A percentile compares a stretch with the other conserved stretches of the same genome.
Conservation (phyloP, 2,113 vertebrate species). For the Arvicanthis niloticus region DNA sequence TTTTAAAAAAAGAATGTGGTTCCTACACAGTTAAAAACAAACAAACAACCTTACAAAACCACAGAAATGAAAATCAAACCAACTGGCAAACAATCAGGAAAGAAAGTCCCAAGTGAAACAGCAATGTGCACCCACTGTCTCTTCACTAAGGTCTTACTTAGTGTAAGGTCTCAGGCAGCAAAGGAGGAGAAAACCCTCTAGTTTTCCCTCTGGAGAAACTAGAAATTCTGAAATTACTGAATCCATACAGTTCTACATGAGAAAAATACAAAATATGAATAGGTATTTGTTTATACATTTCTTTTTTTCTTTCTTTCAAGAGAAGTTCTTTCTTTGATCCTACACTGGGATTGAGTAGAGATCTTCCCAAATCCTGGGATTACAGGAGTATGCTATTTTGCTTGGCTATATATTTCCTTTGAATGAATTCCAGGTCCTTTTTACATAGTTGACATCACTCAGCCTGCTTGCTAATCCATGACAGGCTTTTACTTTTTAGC, state of each 20-base stretch:
- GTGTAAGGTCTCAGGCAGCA: background rate
- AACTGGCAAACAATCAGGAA: background rate
- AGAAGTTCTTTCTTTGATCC: background rate
- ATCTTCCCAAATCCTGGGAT: background rate
- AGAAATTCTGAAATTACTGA: conserved; percentile 48
- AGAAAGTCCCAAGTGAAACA: background rate
- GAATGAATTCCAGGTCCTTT: conserved; percentile 27
- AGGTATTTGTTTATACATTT: background rate
- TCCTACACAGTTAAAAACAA: background rate
- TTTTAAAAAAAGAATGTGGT: too few species aligned
- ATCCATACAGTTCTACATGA: background rate
- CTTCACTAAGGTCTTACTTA: conserved; percentile 1
- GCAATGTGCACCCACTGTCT: background rate
- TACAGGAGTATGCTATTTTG: background rate
- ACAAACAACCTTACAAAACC: background rate
- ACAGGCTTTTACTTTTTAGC: conserved; percentile 20
- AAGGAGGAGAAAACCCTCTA: background rate
- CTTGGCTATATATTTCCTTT: conserved; percentile 14
- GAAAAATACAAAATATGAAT: conserved; percentile 28
- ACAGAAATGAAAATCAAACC: background rate
- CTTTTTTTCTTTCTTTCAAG: background rate
- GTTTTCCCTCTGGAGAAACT: background rate
- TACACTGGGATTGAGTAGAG: background rate
- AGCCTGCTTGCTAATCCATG: background rate
- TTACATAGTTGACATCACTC: conserved; percentile 4